Base-by-base conservation (phyloP, 2,797 vertebrate genomes). In the Alouatta caraya region DNA sequence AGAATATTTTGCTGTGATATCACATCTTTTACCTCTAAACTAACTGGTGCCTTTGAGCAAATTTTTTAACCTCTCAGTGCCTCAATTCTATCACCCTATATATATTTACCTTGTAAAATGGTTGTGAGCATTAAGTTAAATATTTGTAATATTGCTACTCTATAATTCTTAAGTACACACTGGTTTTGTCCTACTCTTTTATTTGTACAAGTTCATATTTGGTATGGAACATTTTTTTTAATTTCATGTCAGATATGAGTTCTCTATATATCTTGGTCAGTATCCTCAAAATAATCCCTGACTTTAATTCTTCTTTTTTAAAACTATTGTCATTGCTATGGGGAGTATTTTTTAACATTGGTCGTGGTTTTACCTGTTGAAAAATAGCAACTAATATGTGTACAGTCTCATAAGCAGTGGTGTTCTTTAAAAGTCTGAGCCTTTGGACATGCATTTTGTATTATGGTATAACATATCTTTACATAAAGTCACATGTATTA, bases 41-140 rank as follows among this genome's bases (percentile, higher is more conserved):
- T 55, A 30, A 6, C 8, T 92, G 24, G 48, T 92, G 50, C 81
- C 30, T 21, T 15, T 83, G 46, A 87, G 52, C 30, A 89, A 44
- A 8, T 67, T 55, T 55, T 55, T 55, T 42, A 67, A 48, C 28
- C 17, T 50, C 14, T 78, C 14, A 70, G 28, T 2, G 6, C 13
- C 52, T 88, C 21, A 26, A 1, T 82, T 84, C 64, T 84, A 11
- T 76, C n/a, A 80, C 46, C 67, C 39, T 48, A 0, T 80, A 24
- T n/a, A 85, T 95, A 55, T 61, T 92, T 78, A 83, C 57, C 33
- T 90, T 44, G 2, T 94, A 64, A 82, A 44, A 80, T 87, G 90
- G 2, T 90, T 87, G 5, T 80, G 46, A 79, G 12, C 39, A 86
- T 78, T 92, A 46, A 37, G 33, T 46, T 44, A 94, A 82, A 86